Percentiles rank a stretch among this genome's conserved stretches.
These are phyloP conservation scores for Miichthys miiuy DNA, from an alignment of 2,797 vertebrate species.

Conservation along the genomic window DNA sequence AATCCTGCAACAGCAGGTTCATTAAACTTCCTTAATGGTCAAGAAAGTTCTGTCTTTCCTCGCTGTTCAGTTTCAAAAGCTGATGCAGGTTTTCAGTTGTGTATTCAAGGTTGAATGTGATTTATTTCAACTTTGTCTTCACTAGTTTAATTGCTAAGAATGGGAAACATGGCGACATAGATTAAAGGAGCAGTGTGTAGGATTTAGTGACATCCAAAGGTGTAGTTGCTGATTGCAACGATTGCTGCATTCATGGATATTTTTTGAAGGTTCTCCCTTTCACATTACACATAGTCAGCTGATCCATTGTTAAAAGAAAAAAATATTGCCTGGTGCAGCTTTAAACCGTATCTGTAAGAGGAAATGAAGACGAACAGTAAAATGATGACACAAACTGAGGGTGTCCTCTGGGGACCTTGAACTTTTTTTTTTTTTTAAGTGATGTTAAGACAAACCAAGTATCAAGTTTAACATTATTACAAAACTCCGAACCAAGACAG, in stretches of 20 bases:
- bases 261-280: not conserved
- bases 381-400: too few species aligned
- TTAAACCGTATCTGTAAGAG: not conserved
- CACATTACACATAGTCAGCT: too few species aligned
- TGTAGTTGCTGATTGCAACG: too few species aligned
- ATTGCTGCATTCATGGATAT: too few species aligned
- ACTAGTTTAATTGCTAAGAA: not conserved
- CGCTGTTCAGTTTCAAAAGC: not conserved
- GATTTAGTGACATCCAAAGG: too few species aligned
- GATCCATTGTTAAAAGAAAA: not conserved
- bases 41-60: not conserved
- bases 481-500: too few species aligned
- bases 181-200: not conserved
- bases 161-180: not conserved
- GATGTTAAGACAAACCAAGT: too few species aligned
- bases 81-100: not conserved
- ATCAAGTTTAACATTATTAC: too few species aligned
- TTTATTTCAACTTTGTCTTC: not conserved
- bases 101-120: not conserved
- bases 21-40: constrained; percentile 10
- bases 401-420: too few species aligned
- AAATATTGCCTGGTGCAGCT: not conserved
- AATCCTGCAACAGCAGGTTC: constrained; percentile 45
- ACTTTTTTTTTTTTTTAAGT: too few species aligned
- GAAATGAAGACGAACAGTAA: not conserved